Percentiles rank a stretch among this genome's conserved stretches.
phyloP scores from a whole-genome alignment of 2,888 invertebrate genomes.

The Archaeoteleia sp. region DNA sequence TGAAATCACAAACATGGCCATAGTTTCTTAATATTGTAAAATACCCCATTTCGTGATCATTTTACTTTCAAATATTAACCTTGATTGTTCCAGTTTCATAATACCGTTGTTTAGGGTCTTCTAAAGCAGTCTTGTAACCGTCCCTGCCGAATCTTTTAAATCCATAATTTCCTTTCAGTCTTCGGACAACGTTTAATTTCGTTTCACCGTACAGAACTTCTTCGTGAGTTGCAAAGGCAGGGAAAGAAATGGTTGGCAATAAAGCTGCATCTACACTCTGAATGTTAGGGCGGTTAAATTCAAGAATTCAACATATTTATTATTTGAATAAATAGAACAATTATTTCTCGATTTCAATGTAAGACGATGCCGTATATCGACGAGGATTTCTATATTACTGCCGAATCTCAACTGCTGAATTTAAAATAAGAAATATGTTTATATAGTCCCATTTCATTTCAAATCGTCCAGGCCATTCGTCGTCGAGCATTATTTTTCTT shows the following conservation, averaged over 20 bases:
- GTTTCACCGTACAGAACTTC: slow-evolving; percentile 90
- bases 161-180: slow-evolving; percentile 92
- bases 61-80: slow-evolving; percentile 65
- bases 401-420: too few species aligned
- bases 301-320: too few species aligned
- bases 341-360: too few species aligned
- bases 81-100: slow-evolving; percentile 95
- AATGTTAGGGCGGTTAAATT: too few species aligned
- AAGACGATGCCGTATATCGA: too few species aligned
- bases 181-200: slow-evolving; percentile 87
- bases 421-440: too few species aligned
- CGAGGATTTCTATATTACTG: too few species aligned
- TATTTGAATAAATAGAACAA: too few species aligned
- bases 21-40: not conserved
- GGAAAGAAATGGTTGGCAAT: slow-evolving; percentile 95
- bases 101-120: slow-evolving; percentile 86
- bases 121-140: slow-evolving; percentile 92
- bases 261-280: slow-evolving; percentile 97
- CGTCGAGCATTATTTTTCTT: too few species aligned
- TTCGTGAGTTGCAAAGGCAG: slow-evolving; percentile 98
- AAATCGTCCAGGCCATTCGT: too few species aligned
- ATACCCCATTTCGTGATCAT: not conserved
- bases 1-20: slow-evolving; percentile 68
- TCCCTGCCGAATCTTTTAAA: slow-evolving; percentile 96
- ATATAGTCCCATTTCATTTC: too few species aligned